Percentiles rank a stretch among this genome's conserved stretches.
Evolutionary conservation across 2,888 invertebrate species (phyloP).

Genomic region (Mamestra brassicae): DNA sequence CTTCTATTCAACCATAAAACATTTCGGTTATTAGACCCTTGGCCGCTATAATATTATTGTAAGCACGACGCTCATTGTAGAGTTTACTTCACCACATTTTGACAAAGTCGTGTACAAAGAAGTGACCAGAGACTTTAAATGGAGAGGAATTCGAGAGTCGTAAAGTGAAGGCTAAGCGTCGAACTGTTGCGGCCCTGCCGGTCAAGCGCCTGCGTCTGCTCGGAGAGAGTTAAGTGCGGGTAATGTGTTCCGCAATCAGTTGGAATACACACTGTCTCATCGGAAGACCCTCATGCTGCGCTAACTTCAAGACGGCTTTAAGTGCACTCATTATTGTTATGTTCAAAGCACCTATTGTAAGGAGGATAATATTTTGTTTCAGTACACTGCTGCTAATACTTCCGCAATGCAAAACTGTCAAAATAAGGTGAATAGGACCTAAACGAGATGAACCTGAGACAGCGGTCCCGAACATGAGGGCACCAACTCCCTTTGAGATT

Average conservation of each 20-base stretch:
- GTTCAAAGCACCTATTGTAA: conserved; percentile 2
- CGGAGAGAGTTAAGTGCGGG: conserved; percentile 21
- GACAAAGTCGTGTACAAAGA: neutral
- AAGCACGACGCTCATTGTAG: neutral
- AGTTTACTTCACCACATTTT: neutral
- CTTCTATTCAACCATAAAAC: no score
- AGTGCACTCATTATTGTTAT: neutral
- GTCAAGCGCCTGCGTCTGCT: conserved; percentile 15
- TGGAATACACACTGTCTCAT: conserved; percentile 7
- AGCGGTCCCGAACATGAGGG: neutral
- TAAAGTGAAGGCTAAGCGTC: conserved; percentile 27
- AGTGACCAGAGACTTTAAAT: neutral
- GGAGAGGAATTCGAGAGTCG: conserved; percentile 22
- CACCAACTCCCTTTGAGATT: neutral
- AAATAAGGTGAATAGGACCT: neutral
- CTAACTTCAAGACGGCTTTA: neutral
- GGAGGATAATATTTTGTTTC: neutral
- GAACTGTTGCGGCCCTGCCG: neutral
- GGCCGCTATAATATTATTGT: no score
- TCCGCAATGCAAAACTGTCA: no score
- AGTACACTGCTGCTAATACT: neutral
- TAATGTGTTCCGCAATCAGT: conserved; percentile 24
- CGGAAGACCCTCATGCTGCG: neutral
- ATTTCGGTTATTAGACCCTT: no score
- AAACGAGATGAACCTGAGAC: neutral